Evolutionary conservation across 2,797 vertebrate genomes (phyloP), one percentile per base, ranked within the genome.

Genomic region (Sylvia borin): DNA sequence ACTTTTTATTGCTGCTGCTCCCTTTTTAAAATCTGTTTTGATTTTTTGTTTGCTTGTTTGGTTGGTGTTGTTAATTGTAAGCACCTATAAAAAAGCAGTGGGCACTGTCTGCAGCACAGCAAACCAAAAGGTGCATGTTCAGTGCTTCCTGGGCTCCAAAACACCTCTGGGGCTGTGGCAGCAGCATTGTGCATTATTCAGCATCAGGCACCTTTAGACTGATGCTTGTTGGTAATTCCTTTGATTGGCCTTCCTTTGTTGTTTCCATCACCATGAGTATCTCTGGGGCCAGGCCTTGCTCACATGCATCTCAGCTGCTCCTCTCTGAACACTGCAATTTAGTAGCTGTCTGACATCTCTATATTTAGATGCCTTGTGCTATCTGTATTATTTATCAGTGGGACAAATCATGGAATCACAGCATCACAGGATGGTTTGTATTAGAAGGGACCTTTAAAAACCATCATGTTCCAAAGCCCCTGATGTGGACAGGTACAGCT

Each of bases 191-290:
- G 86, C 96, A 95, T 98, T 97, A 96, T 96, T 98, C 95, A 97
- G 85, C 67, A 55, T 97, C 97, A 97, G 91, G 71, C 89, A 84
- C 85, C 94, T 94, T 97, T 79, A 93, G 85, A 95, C 80, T 97
- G 84, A 31, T 0, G 64, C 91, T 79, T 94, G 96, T 95, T 97
- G 96, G 97, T 87, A 97, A 98, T 98, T 98, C 97, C 97, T 98
- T 97, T 83, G 97, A 95, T 97, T 36, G 79, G 94, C 94, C 93
- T 93, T 93, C 24, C 95, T 95, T 96, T 88, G 88, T 85, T 5
- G 29, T 93, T 97, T 97, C 97, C 94, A 96, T 83, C 97, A 91
- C 97, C 88, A 95, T 93, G 89, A 97, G 96, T 92, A 96, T 96
- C 96, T 97, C 97, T 92, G 85, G 92, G 95, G 93, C 92, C 78